Percentiles rank a stretch among this genome's conserved stretches.
Evolutionary conservation across 2,113 vertebrate genomes (phyloP).

Genomic region (Podilymbus podiceps): DNA sequence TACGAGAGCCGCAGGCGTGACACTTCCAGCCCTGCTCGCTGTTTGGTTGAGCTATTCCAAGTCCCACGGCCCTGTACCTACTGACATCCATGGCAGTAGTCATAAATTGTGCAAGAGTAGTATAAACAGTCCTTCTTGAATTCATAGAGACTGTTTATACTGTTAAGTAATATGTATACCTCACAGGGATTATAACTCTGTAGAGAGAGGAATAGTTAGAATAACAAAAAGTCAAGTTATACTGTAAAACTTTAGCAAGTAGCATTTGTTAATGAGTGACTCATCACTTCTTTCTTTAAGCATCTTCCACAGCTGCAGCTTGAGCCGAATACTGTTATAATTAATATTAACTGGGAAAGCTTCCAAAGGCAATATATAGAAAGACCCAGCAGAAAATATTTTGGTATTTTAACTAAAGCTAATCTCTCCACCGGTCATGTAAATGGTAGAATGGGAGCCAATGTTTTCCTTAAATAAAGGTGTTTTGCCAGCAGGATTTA

Average conservation of each 20-base stretch:
- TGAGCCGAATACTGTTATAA: not conserved
- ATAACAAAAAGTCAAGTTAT: not conserved
- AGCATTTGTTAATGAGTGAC: not conserved
- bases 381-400: not conserved
- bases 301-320: not conserved
- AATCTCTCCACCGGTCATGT: not conserved
- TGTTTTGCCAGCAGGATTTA: not conserved
- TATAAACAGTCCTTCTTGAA: not conserved
- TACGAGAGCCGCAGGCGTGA: not conserved
- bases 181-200: not conserved
- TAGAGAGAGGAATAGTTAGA: not conserved
- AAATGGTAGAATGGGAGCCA: not conserved
- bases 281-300: not conserved
- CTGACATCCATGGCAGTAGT: not conserved
- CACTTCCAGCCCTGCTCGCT: not conserved
- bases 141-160: not conserved
- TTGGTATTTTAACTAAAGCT: not conserved
- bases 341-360: not conserved
- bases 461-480: not conserved
- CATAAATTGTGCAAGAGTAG: not conserved
- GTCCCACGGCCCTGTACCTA: not conserved
- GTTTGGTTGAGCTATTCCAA: not conserved
- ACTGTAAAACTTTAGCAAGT: not conserved
- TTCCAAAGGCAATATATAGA: not conserved
- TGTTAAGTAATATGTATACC: not conserved